Evolutionary conservation across 1,140 invertebrate genomes (phyloP), one percentile per base, ranked within the genome.

Genomic region (Drosophila quadrilineata): DNA sequence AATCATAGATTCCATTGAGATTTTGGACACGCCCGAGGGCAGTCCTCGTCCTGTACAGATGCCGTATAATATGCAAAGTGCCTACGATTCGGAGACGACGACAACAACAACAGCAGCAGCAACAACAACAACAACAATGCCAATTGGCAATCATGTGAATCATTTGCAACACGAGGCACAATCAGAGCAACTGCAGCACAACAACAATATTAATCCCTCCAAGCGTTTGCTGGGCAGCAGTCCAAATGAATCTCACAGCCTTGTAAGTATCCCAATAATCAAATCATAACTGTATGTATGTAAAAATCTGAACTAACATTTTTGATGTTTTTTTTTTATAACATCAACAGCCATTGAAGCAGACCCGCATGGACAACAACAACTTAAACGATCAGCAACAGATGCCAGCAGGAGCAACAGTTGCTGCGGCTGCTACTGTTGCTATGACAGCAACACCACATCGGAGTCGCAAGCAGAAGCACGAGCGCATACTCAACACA

Each of bases 1-100:
- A 1, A 71, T 84, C 10, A 82, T 87, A 16, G 87, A 88, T 52
- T 87, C 87, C 19, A 89, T 89, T 49, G 87, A 88, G 56, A 89
- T 89, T 22, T 41, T 89, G 24, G 87, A 89, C 43, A 86, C 87
- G 8, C 87, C 87, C 10, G 87, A 88, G 26, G 79, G 87, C 22
- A 89, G 87, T 54, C 87, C 84, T n/a, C n/a, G n/a, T n/a, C n/a
- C n/a, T n/a, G n/a, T n/a, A 21, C 71, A 54, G 21, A 62, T 65
- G 17, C 49, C 45, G 26, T 63, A 56, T 16, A 40, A 64, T 21
- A 41, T 70, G 54, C 49, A 31, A 63, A 62, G 64, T 62, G 64
- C 57, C 64, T 67, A 62, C 41, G 76, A 72, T 6, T 48, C 53
- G 29, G 70, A 71, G 3, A 40, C 43, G 38, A 50, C 79, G 77